A percentile compares a stretch with the other conserved stretches of the same genome.
phyloP scores from a whole-genome alignment of 2,888 invertebrate species.

The Abscondita cerata region DNA sequence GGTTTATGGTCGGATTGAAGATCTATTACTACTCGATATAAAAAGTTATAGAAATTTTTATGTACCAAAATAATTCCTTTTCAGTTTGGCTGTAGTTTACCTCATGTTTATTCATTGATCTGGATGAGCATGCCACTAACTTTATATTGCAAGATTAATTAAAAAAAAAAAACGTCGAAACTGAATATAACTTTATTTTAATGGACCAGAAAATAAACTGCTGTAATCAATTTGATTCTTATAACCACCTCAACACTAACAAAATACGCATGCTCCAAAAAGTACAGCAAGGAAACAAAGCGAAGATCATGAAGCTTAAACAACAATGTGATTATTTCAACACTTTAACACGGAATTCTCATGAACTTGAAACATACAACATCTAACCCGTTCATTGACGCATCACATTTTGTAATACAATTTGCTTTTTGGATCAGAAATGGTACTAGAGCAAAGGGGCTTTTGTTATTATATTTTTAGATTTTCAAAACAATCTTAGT shows the following conservation, averaged over 20 bases:
- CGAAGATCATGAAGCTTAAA: too few species aligned
- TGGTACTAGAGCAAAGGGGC: conserved; percentile 19
- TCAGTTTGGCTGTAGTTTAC: conserved; percentile 11
- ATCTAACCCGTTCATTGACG: conserved; percentile 36
- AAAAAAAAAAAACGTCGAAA: too few species aligned
- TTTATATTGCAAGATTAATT: too few species aligned
- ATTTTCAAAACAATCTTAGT: neutral
- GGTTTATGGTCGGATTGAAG: conserved; percentile 39
- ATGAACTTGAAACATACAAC: conserved; percentile 36
- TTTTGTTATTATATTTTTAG: too few species aligned
- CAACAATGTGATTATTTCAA: too few species aligned
- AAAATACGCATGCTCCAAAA: too few species aligned
- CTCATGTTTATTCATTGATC: conserved; percentile 27
- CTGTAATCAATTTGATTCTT: too few species aligned
- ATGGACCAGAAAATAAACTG: too few species aligned
- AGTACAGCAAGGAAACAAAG: too few species aligned
- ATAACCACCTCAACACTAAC: too few species aligned
- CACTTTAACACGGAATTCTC: conserved; percentile 20
- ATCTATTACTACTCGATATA: conserved; percentile 29
- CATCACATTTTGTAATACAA: conserved; percentile 35
- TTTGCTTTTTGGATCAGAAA: conserved; percentile 33
- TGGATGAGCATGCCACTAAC: conserved; percentile 30
- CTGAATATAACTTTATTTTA: too few species aligned
- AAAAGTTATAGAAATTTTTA: conserved; percentile 37
- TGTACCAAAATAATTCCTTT: conserved; percentile 23